phyloP scores from a whole-genome alignment of 1,140 invertebrate genomes.

The Temnothorax longispinosus region DNA sequence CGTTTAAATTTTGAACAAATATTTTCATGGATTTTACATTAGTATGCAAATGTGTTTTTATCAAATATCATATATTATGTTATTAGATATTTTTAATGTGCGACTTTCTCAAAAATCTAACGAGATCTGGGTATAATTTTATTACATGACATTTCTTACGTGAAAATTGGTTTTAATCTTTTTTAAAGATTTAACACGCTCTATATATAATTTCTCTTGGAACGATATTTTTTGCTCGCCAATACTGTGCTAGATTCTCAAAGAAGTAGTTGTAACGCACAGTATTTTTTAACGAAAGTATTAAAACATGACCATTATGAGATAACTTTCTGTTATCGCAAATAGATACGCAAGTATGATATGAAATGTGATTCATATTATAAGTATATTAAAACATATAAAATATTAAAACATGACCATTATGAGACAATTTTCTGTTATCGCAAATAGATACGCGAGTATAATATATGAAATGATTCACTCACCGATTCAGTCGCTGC shows the following conservation, averaged over 20 bases:
- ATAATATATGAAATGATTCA: conserved; percentile 5
- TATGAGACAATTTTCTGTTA: neutral
- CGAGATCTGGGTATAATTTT: neutral
- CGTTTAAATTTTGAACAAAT: neutral
- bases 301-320: neutral
- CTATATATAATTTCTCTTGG: neutral
- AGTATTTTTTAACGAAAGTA: neutral
- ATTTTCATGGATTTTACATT: neutral
- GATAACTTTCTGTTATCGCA: neutral
- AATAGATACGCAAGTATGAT: neutral
- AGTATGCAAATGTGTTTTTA: neutral
- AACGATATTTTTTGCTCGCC: neutral
- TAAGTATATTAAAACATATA: too few relatives aligned
- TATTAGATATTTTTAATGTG: neutral
- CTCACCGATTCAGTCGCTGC: neutral
- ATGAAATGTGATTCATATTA: neutral
- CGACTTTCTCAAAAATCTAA: neutral
- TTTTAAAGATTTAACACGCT: neutral
- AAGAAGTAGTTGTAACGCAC: neutral
- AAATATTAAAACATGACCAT: neutral
- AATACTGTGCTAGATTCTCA: neutral
- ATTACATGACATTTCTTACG: conserved; percentile 3
- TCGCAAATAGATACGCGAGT: neutral
- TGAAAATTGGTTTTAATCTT: neutral
- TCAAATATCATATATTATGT: neutral